phyloP scores from a whole-genome alignment of 2,113 vertebrate species.

The Cyprinodon brontotheroides region DNA sequence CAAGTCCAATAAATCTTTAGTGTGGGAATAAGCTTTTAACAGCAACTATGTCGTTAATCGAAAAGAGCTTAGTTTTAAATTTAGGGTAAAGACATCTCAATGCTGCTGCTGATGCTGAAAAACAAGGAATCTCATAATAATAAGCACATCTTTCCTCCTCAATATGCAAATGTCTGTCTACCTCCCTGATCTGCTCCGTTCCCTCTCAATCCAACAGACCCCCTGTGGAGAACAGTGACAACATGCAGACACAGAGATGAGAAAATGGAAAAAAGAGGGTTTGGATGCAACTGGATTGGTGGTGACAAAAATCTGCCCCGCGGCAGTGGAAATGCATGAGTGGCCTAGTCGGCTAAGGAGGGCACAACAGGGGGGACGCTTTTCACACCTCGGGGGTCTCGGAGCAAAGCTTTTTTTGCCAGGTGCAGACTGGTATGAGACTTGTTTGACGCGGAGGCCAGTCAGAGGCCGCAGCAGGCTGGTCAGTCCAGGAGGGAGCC shows the following conservation, averaged over 20 bases:
- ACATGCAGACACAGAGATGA: slow-evolving; percentile 19
- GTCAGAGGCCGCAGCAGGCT: neutral
- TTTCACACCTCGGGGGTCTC: slow-evolving; percentile 46
- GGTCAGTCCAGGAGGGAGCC: neutral
- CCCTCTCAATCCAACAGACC: slow-evolving; percentile 40
- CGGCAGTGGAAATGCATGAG: slow-evolving; percentile 51
- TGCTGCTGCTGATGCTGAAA: neutral
- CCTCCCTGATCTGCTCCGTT: slow-evolving; percentile 48
- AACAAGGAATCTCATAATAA: slow-evolving; percentile 7
- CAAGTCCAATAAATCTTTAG: neutral
- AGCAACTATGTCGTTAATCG: no score
- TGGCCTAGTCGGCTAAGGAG: slow-evolving; percentile 53
- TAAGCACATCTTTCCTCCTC: neutral
- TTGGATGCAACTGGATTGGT: no score
- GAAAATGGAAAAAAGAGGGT: slow-evolving; percentile 29
- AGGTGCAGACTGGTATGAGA: slow-evolving; percentile 5
- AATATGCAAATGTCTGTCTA: slow-evolving; percentile 10
- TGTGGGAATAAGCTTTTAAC: no score
- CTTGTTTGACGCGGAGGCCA: slow-evolving; percentile 9
- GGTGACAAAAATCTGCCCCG: no score
- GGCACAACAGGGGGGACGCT: slow-evolving; percentile 19
- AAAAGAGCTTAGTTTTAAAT: neutral
- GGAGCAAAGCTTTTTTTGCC: slow-evolving; percentile 4
- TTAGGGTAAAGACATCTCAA: neutral
- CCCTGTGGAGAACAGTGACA: slow-evolving; percentile 36